Conservation (phyloP, 2,888 invertebrate genomes). For the Macrophya alboannulata region DNA sequence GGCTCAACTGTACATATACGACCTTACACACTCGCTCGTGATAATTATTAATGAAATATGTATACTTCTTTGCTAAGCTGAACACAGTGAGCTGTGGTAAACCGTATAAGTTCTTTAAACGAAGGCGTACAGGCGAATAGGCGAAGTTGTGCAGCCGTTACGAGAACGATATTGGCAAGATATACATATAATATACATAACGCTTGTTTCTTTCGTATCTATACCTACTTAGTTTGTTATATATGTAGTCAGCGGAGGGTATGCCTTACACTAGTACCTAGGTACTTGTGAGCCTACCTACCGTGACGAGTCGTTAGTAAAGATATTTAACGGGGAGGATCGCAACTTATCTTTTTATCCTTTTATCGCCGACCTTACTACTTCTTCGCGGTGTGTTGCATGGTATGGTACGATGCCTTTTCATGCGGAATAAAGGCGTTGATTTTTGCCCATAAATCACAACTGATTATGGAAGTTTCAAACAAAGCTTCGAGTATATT, state of each 20-base stretch:
- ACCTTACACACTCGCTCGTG: background rate
- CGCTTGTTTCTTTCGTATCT: background rate
- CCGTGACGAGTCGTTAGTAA: slow-evolving; percentile 70
- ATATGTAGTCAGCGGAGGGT: background rate
- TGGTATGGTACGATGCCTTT: slow-evolving; percentile 56
- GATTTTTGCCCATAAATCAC: slow-evolving; percentile 73
- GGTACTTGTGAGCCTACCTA: slow-evolving; percentile 44
- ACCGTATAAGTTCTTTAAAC: slow-evolving; percentile 20
- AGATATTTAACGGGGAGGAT: slow-evolving; percentile 66
- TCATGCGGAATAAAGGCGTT: slow-evolving; percentile 69
- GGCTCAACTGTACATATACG: background rate
- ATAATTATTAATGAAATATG: slow-evolving; percentile 14
- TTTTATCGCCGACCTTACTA: slow-evolving; percentile 55
- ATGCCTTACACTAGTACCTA: background rate
- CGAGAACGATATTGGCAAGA: slow-evolving; percentile 13
- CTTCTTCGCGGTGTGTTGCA: slow-evolving; percentile 20
- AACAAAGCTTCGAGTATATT: slow-evolving; percentile 71
- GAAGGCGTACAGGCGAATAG: background rate
- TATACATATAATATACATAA: background rate
- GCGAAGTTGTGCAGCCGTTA: slow-evolving; percentile 23
- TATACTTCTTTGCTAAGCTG: background rate
- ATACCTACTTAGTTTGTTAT: background rate
- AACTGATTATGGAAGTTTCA: slow-evolving; percentile 71
- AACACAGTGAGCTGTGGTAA: background rate
- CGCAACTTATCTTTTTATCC: slow-evolving; percentile 67